These are phyloP conservation scores for Xerus rutilus DNA, from an alignment of 2,797 vertebrate genomes.

Conservation along the genomic window DNA sequence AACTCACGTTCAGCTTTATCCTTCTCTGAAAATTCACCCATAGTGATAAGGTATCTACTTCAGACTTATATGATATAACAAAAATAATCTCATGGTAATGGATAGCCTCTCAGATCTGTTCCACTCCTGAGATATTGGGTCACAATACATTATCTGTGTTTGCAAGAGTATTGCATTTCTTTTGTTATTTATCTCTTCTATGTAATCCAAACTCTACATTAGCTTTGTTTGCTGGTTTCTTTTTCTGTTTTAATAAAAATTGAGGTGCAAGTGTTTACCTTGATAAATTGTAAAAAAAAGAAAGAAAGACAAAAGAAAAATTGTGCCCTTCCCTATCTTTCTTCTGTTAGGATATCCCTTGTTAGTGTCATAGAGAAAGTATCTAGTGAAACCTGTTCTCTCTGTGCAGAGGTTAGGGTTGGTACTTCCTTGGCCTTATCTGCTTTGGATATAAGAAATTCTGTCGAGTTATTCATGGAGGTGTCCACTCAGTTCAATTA, in stretches of 20 bases:
- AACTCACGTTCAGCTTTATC: neutral
- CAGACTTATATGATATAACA: neutral
- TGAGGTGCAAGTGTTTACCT: neutral
- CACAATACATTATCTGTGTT: conserved; percentile 58
- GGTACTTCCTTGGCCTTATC: neutral
- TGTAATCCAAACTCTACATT: conserved; percentile 5
- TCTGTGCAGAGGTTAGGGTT: neutral
- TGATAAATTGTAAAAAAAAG: neutral
- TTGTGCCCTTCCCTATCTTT: neutral
- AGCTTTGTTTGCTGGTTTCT: conserved; percentile 19
- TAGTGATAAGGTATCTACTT: neutral
- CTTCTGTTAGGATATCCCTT: neutral
- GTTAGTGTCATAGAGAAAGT: neutral
- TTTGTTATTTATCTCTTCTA: neutral
- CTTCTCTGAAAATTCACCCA: neutral
- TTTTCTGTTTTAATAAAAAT: neutral
- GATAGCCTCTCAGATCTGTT: conserved; percentile 32
- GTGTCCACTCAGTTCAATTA: neutral
- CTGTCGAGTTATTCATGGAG: neutral
- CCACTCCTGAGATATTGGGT: neutral
- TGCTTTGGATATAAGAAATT: neutral
- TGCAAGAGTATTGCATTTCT: neutral
- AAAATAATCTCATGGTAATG: conserved; percentile 39
- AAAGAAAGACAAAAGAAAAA: too few species aligned
- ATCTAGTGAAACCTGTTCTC: neutral